These are phyloP conservation scores for Aporophyla nigra DNA, from an alignment of 2,888 invertebrate genomes.

Conservation along the genomic window DNA sequence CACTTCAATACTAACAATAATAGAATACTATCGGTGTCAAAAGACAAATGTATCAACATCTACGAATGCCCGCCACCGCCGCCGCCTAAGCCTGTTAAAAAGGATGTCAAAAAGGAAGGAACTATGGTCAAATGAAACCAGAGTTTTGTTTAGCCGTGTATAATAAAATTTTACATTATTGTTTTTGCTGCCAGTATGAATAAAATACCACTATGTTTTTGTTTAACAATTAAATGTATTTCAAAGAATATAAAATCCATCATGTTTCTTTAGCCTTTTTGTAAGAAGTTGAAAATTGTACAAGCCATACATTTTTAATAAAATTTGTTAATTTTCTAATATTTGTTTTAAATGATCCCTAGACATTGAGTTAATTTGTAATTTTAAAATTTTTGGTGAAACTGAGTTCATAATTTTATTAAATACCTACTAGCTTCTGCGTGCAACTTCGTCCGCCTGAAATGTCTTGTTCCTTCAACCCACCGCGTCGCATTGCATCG, in stretches of 20 bases:
- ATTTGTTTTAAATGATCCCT: neutral
- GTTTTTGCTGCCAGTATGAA: neutral
- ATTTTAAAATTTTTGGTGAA: neutral
- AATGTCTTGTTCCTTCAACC: too few relatives aligned
- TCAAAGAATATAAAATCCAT: conserved; percentile 1
- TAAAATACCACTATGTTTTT: neutral
- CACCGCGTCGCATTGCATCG: too few relatives aligned
- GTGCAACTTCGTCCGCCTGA: neutral
- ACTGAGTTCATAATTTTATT: neutral
- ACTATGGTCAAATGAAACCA: conserved; percentile 33
- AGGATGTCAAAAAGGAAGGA: conserved; percentile 57
- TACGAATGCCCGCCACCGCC: conserved; percentile 94
- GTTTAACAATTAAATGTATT: neutral
- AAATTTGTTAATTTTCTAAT: neutral
- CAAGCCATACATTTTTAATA: conserved; percentile 11
- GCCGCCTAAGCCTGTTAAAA: conserved; percentile 56
- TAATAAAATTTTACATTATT: neutral
- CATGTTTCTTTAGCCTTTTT: conserved; percentile 6
- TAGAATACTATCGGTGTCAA: conserved; percentile 96
- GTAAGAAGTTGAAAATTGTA: conserved; percentile 2
- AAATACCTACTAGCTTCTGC: neutral
- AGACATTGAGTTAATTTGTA: neutral
- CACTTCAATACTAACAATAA: conserved; percentile 95
- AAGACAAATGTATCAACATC: conserved; percentile 96
- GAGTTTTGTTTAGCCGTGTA: neutral